These are phyloP conservation scores for Rhabditophanes sp. DNA, from an alignment of 2,888 invertebrate species.

Conservation along the genomic window DNA sequence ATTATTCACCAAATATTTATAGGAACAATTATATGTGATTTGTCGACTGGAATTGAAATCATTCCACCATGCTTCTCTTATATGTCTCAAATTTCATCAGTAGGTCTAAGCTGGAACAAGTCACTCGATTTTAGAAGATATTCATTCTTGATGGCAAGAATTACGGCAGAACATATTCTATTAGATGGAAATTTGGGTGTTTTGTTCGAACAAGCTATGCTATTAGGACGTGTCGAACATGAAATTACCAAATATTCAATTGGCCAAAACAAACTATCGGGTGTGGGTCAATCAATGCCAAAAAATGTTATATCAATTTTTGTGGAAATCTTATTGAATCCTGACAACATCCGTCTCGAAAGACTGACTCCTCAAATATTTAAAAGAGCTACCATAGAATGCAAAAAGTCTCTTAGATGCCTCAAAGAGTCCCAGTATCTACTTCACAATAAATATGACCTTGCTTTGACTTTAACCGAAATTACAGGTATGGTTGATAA, in stretches of 20 bases:
- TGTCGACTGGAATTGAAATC: constrained; percentile 36
- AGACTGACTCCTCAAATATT: constrained; percentile 52
- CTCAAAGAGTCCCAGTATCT: constrained; percentile 18
- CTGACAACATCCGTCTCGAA: constrained; percentile 53
- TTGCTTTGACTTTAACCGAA: constrained; percentile 47
- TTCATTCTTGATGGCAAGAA: constrained; percentile 24
- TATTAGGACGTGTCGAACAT: constrained; percentile 31
- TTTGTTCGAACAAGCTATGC: constrained; percentile 32
- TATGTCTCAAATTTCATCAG: constrained; percentile 25
- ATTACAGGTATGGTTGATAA: too few relatives aligned
- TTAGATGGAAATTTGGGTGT: constrained; percentile 28
- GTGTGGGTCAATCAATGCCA: background rate
- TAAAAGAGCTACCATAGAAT: constrained; percentile 46
- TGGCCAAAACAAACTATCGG: constrained; percentile 3
- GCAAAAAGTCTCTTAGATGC: background rate
- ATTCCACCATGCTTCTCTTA: constrained; percentile 32
- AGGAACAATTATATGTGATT: constrained; percentile 34
- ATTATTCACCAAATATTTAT: constrained; percentile 2
- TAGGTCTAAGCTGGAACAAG: constrained; percentile 32
- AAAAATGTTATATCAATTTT: constrained; percentile 24
- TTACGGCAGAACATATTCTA: constrained; percentile 33
- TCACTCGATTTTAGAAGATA: constrained; percentile 19
- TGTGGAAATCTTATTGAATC: constrained; percentile 52
- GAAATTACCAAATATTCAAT: constrained; percentile 24
- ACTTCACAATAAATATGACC: constrained; percentile 33